A percentile compares a stretch with the other conserved stretches of the same genome.
phyloP scores from a whole-genome alignment of 2,797 vertebrate species.

The Bradypodion pumilum region DNA sequence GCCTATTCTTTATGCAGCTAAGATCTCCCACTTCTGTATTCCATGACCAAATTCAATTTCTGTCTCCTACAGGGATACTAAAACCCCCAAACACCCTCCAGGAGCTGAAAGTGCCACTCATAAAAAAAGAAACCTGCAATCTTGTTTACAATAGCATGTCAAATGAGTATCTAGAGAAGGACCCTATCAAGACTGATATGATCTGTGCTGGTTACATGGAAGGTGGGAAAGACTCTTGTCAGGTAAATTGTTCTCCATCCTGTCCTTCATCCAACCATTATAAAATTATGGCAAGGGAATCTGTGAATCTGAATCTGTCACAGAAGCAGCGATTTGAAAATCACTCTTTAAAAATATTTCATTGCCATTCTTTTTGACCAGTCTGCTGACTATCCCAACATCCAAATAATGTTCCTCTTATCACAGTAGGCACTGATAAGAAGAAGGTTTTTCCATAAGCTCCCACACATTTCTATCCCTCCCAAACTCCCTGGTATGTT shows the following conservation, averaged over 20 bases:
- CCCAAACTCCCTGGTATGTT: no score
- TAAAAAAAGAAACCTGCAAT: slow-evolving; percentile 64
- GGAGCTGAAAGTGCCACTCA: slow-evolving; percentile 69
- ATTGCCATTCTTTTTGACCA: no score
- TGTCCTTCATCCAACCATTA: background rate
- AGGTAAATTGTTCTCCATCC: slow-evolving; percentile 57
- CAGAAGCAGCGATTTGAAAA: no score
- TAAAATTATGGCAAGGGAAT: no score
- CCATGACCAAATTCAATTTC: background rate
- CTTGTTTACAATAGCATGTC: slow-evolving; percentile 19
- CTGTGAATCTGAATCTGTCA: no score
- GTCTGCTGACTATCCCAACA: no score
- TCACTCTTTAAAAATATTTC: no score
- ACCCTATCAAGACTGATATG: slow-evolving; percentile 62
- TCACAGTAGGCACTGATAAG: no score
- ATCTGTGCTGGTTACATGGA: slow-evolving; percentile 66
- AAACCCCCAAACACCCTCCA: slow-evolving; percentile 57
- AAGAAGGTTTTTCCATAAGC: no score
- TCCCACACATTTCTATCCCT: no score
- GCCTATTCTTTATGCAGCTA: background rate
- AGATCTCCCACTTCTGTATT: background rate
- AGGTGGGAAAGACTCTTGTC: slow-evolving; percentile 71
- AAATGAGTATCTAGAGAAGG: accelerated
- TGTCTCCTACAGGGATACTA: slow-evolving; percentile 40
- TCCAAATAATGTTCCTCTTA: no score